Conservation (phyloP, 2,113 vertebrate species). For the Amblyopsis rosae region DNA sequence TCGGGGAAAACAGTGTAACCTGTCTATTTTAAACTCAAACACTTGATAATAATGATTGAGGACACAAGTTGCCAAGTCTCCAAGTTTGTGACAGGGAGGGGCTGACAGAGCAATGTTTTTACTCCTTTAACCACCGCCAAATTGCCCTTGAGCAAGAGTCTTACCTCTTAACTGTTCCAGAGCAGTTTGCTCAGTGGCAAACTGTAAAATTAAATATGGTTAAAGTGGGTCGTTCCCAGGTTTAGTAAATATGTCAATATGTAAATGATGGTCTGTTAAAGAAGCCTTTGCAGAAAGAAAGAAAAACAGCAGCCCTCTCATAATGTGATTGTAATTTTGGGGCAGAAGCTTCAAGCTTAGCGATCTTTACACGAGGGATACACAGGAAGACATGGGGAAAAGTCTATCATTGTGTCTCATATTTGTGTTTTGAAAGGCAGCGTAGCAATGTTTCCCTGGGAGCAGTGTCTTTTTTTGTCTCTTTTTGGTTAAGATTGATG, state of each 20-base stretch:
- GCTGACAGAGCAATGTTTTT: neutral
- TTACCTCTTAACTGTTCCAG: neutral
- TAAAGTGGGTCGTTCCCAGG: too few relatives aligned
- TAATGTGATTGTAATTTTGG: too few relatives aligned
- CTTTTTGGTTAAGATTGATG: slow-evolving; percentile 17
- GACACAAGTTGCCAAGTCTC: too few relatives aligned
- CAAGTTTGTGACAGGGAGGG: too few relatives aligned
- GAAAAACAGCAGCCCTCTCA: too few relatives aligned
- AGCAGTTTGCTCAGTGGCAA: neutral
- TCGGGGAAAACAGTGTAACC: slow-evolving; percentile 22
- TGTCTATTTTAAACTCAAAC: slow-evolving; percentile 3
- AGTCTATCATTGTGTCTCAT: neutral
- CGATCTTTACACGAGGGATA: slow-evolving; percentile 13
- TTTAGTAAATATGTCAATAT: too few relatives aligned
- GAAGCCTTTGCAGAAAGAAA: neutral
- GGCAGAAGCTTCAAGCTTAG: neutral
- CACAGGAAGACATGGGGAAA: slow-evolving; percentile 9
- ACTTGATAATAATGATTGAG: neutral
- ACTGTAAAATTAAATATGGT: neutral
- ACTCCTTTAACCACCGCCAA: neutral
- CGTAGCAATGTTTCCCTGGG: slow-evolving; percentile 20
- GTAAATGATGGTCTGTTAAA: neutral
- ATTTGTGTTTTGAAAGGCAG: slow-evolving; percentile 36
- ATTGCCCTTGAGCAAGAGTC: neutral
- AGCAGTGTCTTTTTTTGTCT: slow-evolving; percentile 27